Conservation (phyloP, 2,113 vertebrate species). For the Felis catus region DNA sequence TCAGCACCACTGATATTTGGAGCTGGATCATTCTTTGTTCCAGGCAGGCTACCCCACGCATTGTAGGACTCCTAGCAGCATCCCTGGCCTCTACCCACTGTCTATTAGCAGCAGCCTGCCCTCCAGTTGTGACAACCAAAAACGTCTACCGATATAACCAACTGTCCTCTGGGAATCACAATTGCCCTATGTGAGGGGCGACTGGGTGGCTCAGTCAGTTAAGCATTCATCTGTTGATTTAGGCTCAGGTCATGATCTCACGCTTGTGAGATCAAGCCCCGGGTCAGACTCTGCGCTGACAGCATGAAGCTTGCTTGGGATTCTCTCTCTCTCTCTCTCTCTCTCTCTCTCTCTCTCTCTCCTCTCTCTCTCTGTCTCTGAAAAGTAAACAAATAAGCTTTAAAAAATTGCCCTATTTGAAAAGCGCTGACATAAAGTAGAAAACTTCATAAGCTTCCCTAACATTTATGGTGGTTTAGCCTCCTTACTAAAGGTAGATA, state of each 20-base stretch:
- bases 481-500: neutral
- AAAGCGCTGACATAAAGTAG: neutral
- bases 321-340: too few species aligned
- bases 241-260: too few species aligned
- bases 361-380: too few species aligned
- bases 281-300: too few species aligned
- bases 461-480: neutral
- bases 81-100: neutral
- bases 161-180: neutral
- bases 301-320: too few species aligned
- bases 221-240: too few species aligned
- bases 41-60: too few species aligned
- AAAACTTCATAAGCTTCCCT: neutral
- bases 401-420: neutral
- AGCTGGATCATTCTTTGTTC: neutral
- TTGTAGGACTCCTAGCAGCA: neutral
- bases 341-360: too few species aligned
- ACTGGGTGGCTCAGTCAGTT: too few species aligned
- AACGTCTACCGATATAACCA: neutral
- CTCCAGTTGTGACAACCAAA: neutral
- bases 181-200: neutral
- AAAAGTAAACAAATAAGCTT: too few species aligned
- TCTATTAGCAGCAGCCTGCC: neutral
- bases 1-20: accelerated
- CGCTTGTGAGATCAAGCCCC: too few species aligned